Evolutionary conservation across 2,888 invertebrate genomes (phyloP), one percentile per base, ranked within the genome.

Genomic region (Andrena marginata): DNA sequence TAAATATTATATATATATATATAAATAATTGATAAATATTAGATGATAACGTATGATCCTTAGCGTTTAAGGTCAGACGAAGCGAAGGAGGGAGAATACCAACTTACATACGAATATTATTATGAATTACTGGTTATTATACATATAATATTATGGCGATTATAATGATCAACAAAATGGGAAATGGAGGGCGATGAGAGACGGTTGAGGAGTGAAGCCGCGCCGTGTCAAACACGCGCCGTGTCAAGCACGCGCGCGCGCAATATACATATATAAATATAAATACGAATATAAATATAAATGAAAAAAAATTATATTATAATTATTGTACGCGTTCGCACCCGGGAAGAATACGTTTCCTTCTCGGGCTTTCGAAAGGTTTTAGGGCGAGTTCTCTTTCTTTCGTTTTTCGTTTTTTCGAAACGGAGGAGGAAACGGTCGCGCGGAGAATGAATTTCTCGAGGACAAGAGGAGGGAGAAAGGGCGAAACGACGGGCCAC

Each of bases 21-120:
- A 92, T 90, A 91, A 91, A 92, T 92, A 91, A 92, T 91, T 92
- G 88, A 91, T 91, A 90, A 92, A 90, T 91, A 91, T 80, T 90
- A 90, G 83, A 86, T 70, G 89, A 90, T 91, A 91, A 92, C 89
- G 87, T 92, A 92, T 91, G 88, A 91, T 89, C 89, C 87, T 89
- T 93, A 92, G 89, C 69, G 80, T 85, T 84, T 92, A 93, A 91
- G 91, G 20, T 42, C 23, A 87, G 85, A 89, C 88, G 88, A 87
- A 88, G 83, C 80, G 77, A 72, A 74, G 42, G 85, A 75, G 80
- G 77, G 74, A 65, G 71, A 69, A 91, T 91, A 92, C 89, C 90
- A 90, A 91, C 87, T 87, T 90, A 90, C 87, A 88, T 91, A 92
- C 90, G 89, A 92, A 88, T 88, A 91, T 89, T 85, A 87, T 87